A percentile compares a stretch with the other conserved stretches of the same genome.
phyloP scores from a whole-genome alignment of 2,888 invertebrate genomes.

The Dicyrtomina minuta region DNA sequence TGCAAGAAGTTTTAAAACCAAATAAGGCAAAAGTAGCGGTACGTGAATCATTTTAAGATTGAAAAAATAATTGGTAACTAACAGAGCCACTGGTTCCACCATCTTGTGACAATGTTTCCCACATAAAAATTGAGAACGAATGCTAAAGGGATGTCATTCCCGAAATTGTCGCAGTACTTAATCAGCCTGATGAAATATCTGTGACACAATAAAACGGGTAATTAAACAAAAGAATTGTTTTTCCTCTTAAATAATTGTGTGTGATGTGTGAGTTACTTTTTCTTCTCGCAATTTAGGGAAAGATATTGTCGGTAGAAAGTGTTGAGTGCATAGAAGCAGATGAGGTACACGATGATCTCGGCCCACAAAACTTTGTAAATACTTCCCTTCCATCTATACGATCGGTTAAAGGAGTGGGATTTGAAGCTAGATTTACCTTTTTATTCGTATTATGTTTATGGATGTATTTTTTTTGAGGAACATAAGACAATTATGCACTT shows the following conservation, averaged over 20 bases:
- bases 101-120: conserved; percentile 83
- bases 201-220: conserved; percentile 38
- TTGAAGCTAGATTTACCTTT: too few species aligned
- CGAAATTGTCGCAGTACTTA: conserved; percentile 80
- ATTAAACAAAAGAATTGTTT: background rate
- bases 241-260: too few species aligned
- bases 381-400: conserved; percentile 57
- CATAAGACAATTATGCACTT: too few species aligned
- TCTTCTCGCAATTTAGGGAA: conserved; percentile 55
- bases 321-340: conserved; percentile 55
- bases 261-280: conserved; percentile 14
- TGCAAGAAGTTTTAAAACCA: background rate
- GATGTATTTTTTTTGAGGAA: too few species aligned
- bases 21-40: conserved; percentile 5
- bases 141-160: conserved; percentile 82
- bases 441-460: too few species aligned
- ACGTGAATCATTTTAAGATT: too few species aligned
- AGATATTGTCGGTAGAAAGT: conserved; percentile 56
- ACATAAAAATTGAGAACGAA: conserved; percentile 93
- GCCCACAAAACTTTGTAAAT: conserved; percentile 58
- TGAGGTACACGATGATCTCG: conserved; percentile 56
- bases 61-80: conserved; percentile 55
- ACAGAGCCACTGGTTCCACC: conserved; percentile 75
- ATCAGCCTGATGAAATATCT: conserved; percentile 79
- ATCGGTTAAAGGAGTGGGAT: conserved; percentile 7